A percentile compares a stretch with the other conserved stretches of the same genome.
These are phyloP conservation scores for Agrilus mali DNA, from an alignment of 2,888 invertebrate species.

Conservation along the genomic window DNA sequence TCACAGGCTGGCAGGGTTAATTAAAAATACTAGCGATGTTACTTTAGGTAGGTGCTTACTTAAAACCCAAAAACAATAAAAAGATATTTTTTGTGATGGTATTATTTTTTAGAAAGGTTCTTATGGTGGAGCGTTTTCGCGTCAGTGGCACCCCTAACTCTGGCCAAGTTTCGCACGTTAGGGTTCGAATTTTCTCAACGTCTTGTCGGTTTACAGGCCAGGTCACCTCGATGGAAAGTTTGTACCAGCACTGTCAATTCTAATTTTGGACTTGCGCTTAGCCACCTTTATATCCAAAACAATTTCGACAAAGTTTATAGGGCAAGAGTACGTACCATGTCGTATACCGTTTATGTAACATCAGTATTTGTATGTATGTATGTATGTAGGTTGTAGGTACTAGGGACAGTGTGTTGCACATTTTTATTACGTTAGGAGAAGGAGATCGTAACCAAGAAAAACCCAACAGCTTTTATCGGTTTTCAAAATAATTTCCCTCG, in stretches of 20 bases:
- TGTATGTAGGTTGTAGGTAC: not conserved
- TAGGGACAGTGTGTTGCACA: not conserved
- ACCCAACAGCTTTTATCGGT: too few relatives aligned
- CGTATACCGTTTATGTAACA: not conserved
- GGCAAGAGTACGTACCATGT: conserved; percentile 38
- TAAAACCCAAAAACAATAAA: not conserved
- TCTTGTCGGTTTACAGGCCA: conserved; percentile 49
- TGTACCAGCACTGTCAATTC: conserved; percentile 51
- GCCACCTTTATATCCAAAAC: conserved; percentile 47
- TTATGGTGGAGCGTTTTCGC: conserved; percentile 61
- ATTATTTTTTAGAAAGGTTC: conserved; percentile 46
- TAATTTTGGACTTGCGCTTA: conserved; percentile 53
- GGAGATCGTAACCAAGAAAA: too few relatives aligned
- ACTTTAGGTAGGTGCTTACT: conserved; percentile 40
- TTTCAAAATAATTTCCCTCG: too few relatives aligned
- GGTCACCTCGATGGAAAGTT: conserved; percentile 51
- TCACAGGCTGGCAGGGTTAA: conserved; percentile 43
- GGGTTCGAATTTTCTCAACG: conserved; percentile 54
- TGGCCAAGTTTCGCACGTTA: conserved; percentile 42
- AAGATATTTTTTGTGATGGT: not conserved
- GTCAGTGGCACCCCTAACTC: conserved; percentile 48
- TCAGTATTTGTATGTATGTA: not conserved
- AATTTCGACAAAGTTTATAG: conserved; percentile 47
- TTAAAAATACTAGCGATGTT: conserved; percentile 40
- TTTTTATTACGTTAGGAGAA: too few relatives aligned